Base-by-base conservation (phyloP, 2,797 vertebrate species). In the Otolemur crassicaudatus region DNA sequence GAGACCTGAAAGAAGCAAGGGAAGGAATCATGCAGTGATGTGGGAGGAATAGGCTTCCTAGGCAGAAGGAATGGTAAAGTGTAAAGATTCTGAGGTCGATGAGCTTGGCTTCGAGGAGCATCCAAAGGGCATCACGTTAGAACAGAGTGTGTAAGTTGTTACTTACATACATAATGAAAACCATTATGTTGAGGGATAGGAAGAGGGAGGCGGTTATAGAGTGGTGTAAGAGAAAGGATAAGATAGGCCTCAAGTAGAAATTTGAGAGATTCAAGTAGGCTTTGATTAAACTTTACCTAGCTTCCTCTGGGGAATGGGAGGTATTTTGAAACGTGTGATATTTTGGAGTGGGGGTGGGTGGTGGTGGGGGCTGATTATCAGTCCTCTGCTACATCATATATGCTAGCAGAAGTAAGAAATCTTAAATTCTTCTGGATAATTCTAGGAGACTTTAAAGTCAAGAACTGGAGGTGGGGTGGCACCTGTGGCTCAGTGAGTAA, bases 391-490 rank as follows among this genome's bases (percentile, higher is more conserved):
- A 1, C 65, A n/a, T 72, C 63, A 23, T 6, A 2, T 37, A n/a
- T 67, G 43, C n/a, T 43, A 87, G 14, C 58, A 72, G 40, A 56
- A 37, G 34, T 29, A 43, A 90, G n/a, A 92, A 63, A 56, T 73
- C 75, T 93, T 73, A 63, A 79, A 75, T 85, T 89, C 53, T n/a
- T 61, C 7, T 70, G 40, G 37, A 8, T 67, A 76, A 84, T 90
- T 92, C 23, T 16, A 63, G 87, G 40, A 94, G 73, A 72, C n/a
- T 83, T 56, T 61, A 65, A 87, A 96, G 60, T 75, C 53, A 81
- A 37, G 31, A 83, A 29, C 31, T 83, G n/a, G 69, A 89, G 9
- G 75, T 56, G n/a, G 67, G 58, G 40, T 5, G 7, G 40, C 40
- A 7, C 40, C 40, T 43, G 40, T 43, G 40, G 40, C 40, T 43